Percentiles rank a stretch among this genome's conserved stretches.
Evolutionary conservation across 2,888 invertebrate species (phyloP).

Genomic region (Callosobruchus maculatus): DNA sequence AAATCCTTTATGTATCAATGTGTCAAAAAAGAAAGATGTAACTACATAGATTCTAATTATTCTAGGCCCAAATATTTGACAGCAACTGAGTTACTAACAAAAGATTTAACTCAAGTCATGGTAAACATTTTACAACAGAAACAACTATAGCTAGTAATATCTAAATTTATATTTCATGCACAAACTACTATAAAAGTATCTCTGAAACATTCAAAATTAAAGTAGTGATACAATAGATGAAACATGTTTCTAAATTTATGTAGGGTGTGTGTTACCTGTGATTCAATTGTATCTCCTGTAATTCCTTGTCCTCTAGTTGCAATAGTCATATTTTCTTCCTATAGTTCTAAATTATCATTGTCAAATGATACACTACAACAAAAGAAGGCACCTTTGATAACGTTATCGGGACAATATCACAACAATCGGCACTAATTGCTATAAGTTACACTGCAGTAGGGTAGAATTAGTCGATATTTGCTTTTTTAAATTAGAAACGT

Average conservation of each 20-base stretch:
- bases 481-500: not conserved
- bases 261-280: conserved; percentile 37
- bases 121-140: not conserved
- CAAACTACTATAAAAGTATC: not conserved
- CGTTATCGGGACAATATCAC: not conserved
- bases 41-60: too few relatives aligned
- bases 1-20: too few relatives aligned
- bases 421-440: not conserved
- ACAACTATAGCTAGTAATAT: not conserved
- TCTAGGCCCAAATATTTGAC: too few relatives aligned
- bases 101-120: not conserved
- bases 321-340: conserved; percentile 56
- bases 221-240: not conserved
- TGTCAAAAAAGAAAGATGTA: too few relatives aligned
- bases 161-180: not conserved
- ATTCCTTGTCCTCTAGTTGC: conserved; percentile 61
- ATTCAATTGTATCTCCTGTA: conserved; percentile 56
- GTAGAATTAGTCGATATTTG: not conserved
- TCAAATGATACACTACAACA: conserved; percentile 34
- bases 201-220: conserved; percentile 1
- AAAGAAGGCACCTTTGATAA: not conserved
- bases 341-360: conserved; percentile 40
- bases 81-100: not conserved
- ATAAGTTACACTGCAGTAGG: not conserved
- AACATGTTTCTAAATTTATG: not conserved